Evolutionary conservation across 53 echinoderm and acorn worm species (phyloP), one percentile per base, ranked within the genome.

Genomic region (Mesocentrotus franciscanus): DNA sequence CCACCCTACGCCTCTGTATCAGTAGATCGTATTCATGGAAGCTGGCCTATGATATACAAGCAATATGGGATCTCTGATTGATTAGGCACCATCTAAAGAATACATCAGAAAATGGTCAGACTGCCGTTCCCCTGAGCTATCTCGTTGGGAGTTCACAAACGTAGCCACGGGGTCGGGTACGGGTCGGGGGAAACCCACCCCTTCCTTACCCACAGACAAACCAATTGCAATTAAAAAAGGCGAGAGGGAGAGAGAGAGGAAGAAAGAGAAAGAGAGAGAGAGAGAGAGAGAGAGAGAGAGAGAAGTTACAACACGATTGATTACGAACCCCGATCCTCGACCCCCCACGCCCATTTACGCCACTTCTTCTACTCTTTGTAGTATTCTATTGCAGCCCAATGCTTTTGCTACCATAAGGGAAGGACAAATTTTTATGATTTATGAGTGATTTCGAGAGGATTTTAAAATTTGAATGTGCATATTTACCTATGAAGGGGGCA

Each of bases 11-110:
- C 64, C 64, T 64, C 64, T n/a, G 9, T 62, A 32, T 74, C 39
- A 79, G 42, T 39, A 42, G 18, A 81, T 36, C 20, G 9, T 22
- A 36, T 39, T 81, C 81, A 74, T 30, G 11, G 29, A 74, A 74
- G 29, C 30, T 8, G 32, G 74, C 74, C 36, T 20, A 42, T 81
- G 42, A 81, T 42, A 39, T n/a, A 26, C 17, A 78, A 15, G 13
- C 42, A 36, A 81, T 81, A 81, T 39, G 81, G 42, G 42, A 81
- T 81, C 17, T 81, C 9, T 39, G 81, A 42, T 81, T 81, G 81
- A 81, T 81, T 81, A 42, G 81, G 81, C 81, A 81, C 81, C 81
- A 81, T 81, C 36, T 20, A 81, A 81, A 42, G 8, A 39, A 81
- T 81, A 14, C 26, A 72, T n/a, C 72, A 27, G 30, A 81, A 20